Base-by-base conservation (phyloP, 2,113 vertebrate genomes). In the Erythrolamprus reginae region DNA sequence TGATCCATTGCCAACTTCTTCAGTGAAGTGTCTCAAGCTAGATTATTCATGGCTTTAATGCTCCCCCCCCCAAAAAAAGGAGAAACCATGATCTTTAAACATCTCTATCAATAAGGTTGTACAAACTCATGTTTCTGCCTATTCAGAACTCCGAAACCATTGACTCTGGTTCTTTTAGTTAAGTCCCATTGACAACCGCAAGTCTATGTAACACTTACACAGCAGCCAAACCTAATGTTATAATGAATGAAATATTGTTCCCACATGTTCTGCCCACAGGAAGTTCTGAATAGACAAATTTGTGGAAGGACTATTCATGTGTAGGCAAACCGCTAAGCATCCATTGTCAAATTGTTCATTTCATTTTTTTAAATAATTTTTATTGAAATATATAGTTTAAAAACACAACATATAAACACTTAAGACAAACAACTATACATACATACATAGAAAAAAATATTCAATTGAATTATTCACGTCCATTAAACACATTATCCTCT, bases 1-100 rank as follows among this genome's bases (percentile, higher is more conserved):
- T 89, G 84, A 89, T 87, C 84, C 88, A 87, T 82, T 89, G 88
- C 52, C 88, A 87, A 52, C 65, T 65, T 83, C 65, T 87, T 89
- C 85, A 47, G 33, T 89, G 84, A 89, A 92, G 65, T 92, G 84
- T 61, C 42, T 89, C 45, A 87, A 82, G 51, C 52, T 50, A 82
- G 45, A 82, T 56, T 87, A 87, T 51, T 87, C 5, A 38, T 7
- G 53, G 88, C 65, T 90, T 84, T 92, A 61, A 52, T 65, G 53
- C 48, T 38, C 89, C 82, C 52, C 1, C 53, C 53, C 15, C 33
- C 89, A 15, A 53, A 84, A 45, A 89, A 85, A 51, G 17, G 82
- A 50, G 58, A 53, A 48, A 89, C 50, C 48, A 86, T 55, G 51
- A 58, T 86, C 58, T 86, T 92, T 92, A 77, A 86, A 92, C 88